Conservation (phyloP, 1,140 invertebrate species). For the Zaprionus gabonicus region DNA sequence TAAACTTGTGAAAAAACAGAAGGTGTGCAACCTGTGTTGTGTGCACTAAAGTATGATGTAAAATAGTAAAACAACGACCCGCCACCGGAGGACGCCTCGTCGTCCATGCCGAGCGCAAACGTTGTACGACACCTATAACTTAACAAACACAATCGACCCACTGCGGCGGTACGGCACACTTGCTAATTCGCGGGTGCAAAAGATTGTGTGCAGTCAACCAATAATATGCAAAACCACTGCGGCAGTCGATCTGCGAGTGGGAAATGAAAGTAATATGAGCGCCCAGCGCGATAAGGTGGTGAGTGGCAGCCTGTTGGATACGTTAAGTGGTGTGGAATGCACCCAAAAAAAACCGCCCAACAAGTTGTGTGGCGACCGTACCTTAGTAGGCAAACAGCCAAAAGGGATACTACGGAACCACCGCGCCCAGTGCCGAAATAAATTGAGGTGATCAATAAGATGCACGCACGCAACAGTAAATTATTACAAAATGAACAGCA, state of each 20-base stretch:
- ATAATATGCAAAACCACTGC: not conserved
- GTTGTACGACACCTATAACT: not conserved
- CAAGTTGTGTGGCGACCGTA: too few species aligned
- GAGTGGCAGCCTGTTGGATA: conserved; percentile 15
- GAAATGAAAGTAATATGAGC: not conserved
- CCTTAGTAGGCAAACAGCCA: too few species aligned
- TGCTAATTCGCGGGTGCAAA: not conserved
- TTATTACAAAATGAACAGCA: too few species aligned
- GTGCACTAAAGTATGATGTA: too few species aligned
- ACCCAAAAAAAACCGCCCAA: not conserved
- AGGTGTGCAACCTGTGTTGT: too few species aligned
- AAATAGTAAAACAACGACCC: conserved; percentile 1
- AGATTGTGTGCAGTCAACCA: not conserved
- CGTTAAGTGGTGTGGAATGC: conserved; percentile 1
- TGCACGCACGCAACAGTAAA: too few species aligned
- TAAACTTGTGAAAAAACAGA: too few species aligned
- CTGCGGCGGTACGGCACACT: not conserved
- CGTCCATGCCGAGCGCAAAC: not conserved
- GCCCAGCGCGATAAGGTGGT: conserved; percentile 4
- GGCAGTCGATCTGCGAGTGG: not conserved
- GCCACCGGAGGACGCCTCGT: not conserved
- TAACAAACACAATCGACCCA: not conserved
- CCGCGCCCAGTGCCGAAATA: too few species aligned
- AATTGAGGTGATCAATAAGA: too few species aligned
- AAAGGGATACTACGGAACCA: too few species aligned